Conservation (phyloP, 35 echinoderm and acorn worm genomes). For the Nesometra sesokonis region DNA sequence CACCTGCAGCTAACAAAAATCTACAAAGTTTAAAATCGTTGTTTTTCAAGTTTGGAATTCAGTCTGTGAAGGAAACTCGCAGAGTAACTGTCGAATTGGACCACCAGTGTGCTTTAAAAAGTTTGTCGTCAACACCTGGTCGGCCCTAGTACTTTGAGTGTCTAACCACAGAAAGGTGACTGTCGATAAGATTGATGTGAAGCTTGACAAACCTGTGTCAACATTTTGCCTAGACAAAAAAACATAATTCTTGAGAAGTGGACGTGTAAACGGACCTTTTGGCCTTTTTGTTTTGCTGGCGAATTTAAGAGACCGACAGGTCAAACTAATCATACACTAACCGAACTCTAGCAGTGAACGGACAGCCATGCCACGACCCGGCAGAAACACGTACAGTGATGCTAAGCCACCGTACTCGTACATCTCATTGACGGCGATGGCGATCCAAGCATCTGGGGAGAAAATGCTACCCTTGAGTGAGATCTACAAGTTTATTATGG, state of each 20-base stretch:
- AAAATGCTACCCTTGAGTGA: conserved; percentile 98
- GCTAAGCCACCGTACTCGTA: conserved; percentile 99
- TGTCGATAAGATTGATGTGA: not conserved
- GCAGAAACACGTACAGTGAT: conserved; percentile 95
- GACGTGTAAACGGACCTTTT: not conserved
- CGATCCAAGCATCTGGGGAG: conserved; percentile 82
- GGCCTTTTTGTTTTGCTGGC: not conserved
- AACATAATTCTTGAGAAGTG: not conserved
- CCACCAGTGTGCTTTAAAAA: not conserved
- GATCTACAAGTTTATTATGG: conserved; percentile 99
- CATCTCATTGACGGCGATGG: conserved; percentile 96
- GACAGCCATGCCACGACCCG: conserved; percentile 82
- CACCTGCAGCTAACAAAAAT: not conserved
- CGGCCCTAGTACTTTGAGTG: not conserved
- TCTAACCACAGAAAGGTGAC: not conserved
- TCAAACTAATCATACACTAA: not conserved
- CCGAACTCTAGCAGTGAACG: not conserved
- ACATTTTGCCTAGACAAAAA: not conserved
- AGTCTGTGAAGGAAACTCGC: not conserved
- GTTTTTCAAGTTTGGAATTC: not conserved
- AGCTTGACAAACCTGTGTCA: not conserved
- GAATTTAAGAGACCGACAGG: not conserved
- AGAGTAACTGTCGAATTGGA: not conserved
- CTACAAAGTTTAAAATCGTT: not conserved
- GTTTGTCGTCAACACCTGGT: not conserved